Evolutionary conservation across 2,888 invertebrate genomes (phyloP), one percentile per base, ranked within the genome.

Genomic region (Leptinotarsa peninsularis): DNA sequence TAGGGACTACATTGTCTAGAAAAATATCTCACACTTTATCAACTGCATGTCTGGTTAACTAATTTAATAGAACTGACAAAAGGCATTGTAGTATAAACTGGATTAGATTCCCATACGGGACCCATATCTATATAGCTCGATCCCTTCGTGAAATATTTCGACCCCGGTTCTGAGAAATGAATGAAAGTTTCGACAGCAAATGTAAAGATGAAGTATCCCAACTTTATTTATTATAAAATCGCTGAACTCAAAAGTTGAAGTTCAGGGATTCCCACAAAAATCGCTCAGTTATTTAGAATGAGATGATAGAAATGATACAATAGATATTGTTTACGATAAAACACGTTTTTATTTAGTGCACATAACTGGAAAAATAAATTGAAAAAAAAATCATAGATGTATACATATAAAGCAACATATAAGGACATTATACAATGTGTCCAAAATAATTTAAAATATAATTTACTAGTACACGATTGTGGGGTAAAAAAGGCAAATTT

Each of bases 91-190:
- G 17, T 63, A 63, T 17, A 63, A 63, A 63, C 63, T 63, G 63
- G 63, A 63, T 63, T 63, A 63, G 63, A 63, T 63, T 63, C 63
- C 63, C 63, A 33, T 63, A 63, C 43, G 63, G 63, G 63, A 63
- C 43, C 33, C 63, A 33, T 63, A 33, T 43, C 27, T 63, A 17
- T 15, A 7, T 33, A 17, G 10, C n/a, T n/a, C 43, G 33, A 63
- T 5, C 33, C 63, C 27, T 63, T 63, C n/a, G 52, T 52, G 52
- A 52, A 52, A 52, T 17, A 17, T 13, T 58, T 14, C 23, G 14
- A 23, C 14, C 14, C 18, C 23, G 1, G 18, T 58, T 10, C 23
- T 58, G 58, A 5, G 23, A 4, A 58, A 10, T 58, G 23, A 58
- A 58, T 58, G 4, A 17, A 21, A 21, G 58, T 58, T 58, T 15